These are phyloP conservation scores for Ophion ventricosus DNA, from an alignment of 2,888 invertebrate species.

Conservation along the genomic window DNA sequence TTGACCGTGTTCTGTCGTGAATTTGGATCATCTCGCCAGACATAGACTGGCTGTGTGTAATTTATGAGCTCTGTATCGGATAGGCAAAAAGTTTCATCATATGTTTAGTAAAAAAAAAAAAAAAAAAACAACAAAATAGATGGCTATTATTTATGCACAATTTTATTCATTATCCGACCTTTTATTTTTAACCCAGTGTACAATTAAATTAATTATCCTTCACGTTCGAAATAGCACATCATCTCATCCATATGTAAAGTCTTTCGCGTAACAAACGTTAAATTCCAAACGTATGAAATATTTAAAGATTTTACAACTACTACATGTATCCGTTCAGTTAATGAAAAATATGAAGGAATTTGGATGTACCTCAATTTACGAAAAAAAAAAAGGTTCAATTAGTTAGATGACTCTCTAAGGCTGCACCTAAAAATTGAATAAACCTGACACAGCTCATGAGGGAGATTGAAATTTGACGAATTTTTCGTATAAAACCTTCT, in stretches of 20 bases:
- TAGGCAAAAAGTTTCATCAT: slow-evolving; percentile 10
- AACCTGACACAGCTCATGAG: not conserved
- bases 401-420: not conserved
- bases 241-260: not conserved
- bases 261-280: not conserved
- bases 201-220: not conserved
- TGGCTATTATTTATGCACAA: not conserved
- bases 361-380: not conserved
- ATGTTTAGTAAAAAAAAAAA: too few species aligned
- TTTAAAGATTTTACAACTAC: not conserved
- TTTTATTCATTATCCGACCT: not conserved
- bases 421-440: not conserved
- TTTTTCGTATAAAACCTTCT: slow-evolving; percentile 2
- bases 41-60: slow-evolving; percentile 97
- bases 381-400: not conserved
- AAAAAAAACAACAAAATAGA: too few species aligned
- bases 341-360: not conserved
- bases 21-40: slow-evolving; percentile 96
- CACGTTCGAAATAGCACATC: not conserved
- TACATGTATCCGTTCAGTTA: not conserved
- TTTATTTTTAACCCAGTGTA: not conserved
- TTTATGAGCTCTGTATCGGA: slow-evolving; percentile 90
- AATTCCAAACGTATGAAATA: not conserved
- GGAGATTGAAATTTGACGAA: not conserved
- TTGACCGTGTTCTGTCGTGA: slow-evolving; percentile 95